Evolutionary conservation across 2,888 invertebrate species (phyloP).

Genomic region (Automeris io): DNA sequence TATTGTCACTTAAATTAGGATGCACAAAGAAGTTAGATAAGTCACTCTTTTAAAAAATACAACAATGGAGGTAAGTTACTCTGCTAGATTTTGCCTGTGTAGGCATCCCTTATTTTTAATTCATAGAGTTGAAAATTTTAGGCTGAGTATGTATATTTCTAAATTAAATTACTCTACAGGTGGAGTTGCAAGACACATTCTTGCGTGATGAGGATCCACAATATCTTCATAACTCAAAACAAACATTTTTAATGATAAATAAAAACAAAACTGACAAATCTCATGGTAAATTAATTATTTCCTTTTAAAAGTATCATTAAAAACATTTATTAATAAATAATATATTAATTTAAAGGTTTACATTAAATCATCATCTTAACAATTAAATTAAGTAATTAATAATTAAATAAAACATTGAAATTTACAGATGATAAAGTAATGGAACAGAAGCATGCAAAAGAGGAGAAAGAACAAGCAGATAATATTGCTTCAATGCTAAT

Average conservation of each 20-base stretch:
- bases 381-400: background rate
- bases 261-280: slow-evolving; percentile 51
- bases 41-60: slow-evolving; percentile 16
- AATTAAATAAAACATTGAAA: background rate
- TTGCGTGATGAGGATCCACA: slow-evolving; percentile 48
- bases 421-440: slow-evolving; percentile 37
- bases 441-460: slow-evolving; percentile 44
- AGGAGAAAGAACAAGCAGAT: slow-evolving; percentile 53
- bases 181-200: slow-evolving; percentile 45
- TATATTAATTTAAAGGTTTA: background rate
- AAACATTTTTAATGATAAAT: slow-evolving; percentile 27
- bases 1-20: slow-evolving; percentile 34
- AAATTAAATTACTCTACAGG: slow-evolving; percentile 27
- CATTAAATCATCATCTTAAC: background rate
- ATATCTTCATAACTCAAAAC: slow-evolving; percentile 37
- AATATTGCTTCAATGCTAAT: slow-evolving; percentile 48
- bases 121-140: slow-evolving; percentile 1
- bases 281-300: slow-evolving; percentile 25
- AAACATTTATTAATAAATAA: background rate
- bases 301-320: background rate
- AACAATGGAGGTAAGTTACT: slow-evolving; percentile 60
- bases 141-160: background rate
- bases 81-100: background rate
- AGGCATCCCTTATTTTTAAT: too few relatives aligned
- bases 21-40: slow-evolving; percentile 30